Evolutionary conservation across 2,113 vertebrate species (phyloP).

Genomic region (Micronycteris hirsuta): DNA sequence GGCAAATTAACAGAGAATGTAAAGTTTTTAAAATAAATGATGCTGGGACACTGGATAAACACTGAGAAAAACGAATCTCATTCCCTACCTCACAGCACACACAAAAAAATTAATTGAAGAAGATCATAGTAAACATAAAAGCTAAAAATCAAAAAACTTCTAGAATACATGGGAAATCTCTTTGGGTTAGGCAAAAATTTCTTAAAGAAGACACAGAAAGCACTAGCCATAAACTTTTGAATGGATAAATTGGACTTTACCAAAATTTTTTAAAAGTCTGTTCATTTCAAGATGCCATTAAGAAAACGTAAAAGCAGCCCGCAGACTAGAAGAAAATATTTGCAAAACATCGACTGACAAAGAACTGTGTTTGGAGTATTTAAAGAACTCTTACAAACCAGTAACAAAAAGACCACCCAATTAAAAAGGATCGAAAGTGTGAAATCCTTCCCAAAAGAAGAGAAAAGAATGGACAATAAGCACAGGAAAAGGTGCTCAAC

Average conservation of each 20-base stretch:
- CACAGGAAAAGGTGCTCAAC: not conserved
- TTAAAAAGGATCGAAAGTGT: not conserved
- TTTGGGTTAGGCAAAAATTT: not conserved
- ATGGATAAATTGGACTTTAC: not conserved
- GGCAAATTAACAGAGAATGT: not conserved
- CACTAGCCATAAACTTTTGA: not conserved
- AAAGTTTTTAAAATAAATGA: not conserved
- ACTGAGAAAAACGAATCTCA: not conserved
- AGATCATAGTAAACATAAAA: not conserved
- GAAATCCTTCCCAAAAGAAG: not conserved
- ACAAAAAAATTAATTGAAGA: not conserved
- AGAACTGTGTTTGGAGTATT: not conserved
- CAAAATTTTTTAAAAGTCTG: not conserved
- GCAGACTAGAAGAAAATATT: not conserved
- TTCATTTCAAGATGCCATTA: not conserved
- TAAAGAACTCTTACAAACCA: not conserved
- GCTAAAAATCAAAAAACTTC: conserved; percentile 1
- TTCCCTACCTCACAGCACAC: not conserved
- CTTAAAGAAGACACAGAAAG: not conserved
- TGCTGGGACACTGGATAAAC: not conserved
- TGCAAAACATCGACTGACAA: not conserved
- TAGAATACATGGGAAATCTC: not conserved
- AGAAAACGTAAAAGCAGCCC: not conserved
- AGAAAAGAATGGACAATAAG: not conserved
- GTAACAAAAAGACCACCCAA: not conserved